These are phyloP conservation scores for Paraplagusia blochii DNA, from an alignment of 2,113 vertebrate species.

Conservation along the genomic window DNA sequence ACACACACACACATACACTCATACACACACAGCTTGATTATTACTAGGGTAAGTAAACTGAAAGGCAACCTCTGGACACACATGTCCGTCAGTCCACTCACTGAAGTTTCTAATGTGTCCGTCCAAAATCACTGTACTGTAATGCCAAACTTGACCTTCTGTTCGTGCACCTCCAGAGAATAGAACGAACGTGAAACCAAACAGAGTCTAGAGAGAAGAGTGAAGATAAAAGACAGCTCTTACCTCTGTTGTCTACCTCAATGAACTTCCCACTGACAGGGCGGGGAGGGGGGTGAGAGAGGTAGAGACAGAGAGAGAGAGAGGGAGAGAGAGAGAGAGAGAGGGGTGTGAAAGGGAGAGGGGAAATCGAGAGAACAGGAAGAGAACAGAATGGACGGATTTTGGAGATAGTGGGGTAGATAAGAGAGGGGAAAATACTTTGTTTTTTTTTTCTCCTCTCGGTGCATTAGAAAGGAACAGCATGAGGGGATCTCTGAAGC, in stretches of 20 bases:
- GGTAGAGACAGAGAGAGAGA: constrained; percentile 1
- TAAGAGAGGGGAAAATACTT: constrained; percentile 25
- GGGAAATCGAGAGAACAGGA: constrained; percentile 8
- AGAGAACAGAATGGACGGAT: constrained; percentile 13
- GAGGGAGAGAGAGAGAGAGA: not conserved
- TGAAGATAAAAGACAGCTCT: constrained; percentile 38
- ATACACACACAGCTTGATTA: constrained; percentile 10
- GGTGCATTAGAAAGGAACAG: constrained; percentile 27
- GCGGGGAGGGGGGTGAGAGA: not conserved
- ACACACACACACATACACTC: not conserved
- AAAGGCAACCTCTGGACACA: not conserved
- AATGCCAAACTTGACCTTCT: constrained; percentile 9
- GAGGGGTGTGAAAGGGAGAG: not conserved
- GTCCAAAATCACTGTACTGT: not conserved
- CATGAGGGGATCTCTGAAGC: constrained; percentile 15
- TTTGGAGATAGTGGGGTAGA: constrained; percentile 26
- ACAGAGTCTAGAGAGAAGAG: not conserved
- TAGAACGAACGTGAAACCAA: constrained; percentile 7
- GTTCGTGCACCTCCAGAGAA: constrained; percentile 13
- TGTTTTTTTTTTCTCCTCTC: constrained; percentile 19
- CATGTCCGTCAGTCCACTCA: no score
- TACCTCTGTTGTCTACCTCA: constrained; percentile 63
- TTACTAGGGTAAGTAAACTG: constrained; percentile 5
- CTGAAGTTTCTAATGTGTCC: not conserved
- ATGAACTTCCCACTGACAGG: constrained; percentile 42